A percentile compares a stretch with the other conserved stretches of the same genome.
These are phyloP conservation scores for Microplitis mediator DNA, from an alignment of 1,140 invertebrate genomes.

Conservation along the genomic window DNA sequence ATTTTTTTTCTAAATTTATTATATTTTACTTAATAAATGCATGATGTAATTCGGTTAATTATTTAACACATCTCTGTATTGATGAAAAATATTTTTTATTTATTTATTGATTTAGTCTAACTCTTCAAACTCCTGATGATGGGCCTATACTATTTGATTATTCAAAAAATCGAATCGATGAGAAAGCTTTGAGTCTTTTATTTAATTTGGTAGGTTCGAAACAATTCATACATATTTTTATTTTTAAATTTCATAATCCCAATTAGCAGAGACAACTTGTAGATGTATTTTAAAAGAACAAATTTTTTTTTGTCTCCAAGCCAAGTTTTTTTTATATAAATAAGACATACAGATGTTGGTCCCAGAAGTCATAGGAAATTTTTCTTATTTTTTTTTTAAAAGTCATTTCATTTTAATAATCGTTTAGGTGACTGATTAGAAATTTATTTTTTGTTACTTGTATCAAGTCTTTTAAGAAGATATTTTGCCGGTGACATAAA, in stretches of 20 bases:
- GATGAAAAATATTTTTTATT: conserved; percentile 45
- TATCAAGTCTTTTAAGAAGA: no score
- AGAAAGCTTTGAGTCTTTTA: conserved; percentile 76
- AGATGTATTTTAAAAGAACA: no score
- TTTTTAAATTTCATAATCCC: neutral
- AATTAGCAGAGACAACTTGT: no score
- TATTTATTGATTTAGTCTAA: conserved; percentile 65
- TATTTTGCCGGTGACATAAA: no score
- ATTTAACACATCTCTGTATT: neutral
- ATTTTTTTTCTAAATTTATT: neutral
- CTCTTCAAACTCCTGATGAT: conserved; percentile 77
- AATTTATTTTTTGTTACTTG: no score
- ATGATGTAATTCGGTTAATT: neutral
- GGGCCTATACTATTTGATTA: conserved; percentile 92
- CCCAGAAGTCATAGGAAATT: no score
- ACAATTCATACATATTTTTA: neutral
- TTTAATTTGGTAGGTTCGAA: conserved; percentile 73
- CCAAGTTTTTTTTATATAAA: no score
- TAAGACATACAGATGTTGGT: no score
- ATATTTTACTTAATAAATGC: neutral
- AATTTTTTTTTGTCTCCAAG: no score
- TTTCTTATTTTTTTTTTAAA: no score
- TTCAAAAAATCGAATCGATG: conserved; percentile 94
- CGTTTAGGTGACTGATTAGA: no score
- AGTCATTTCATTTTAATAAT: no score